phyloP scores from a whole-genome alignment of 2,888 invertebrate genomes.

The Apodemia mormo region DNA sequence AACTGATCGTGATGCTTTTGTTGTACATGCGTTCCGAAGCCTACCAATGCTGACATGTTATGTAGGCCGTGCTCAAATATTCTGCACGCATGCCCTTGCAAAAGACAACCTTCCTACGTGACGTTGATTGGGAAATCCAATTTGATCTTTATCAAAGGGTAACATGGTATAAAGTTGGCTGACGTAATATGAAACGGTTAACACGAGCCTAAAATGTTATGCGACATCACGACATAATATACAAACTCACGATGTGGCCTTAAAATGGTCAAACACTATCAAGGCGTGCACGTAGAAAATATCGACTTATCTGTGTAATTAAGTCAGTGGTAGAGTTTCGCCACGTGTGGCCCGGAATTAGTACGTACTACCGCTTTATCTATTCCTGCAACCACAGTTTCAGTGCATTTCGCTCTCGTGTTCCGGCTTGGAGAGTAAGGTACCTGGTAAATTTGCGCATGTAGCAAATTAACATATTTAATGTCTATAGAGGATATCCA shows the following conservation, averaged over 20 bases:
- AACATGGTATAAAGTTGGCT: conserved; percentile 6
- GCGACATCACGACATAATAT: conserved; percentile 22
- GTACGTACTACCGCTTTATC: too few relatives aligned
- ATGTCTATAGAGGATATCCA: too few relatives aligned
- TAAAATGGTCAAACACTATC: conserved; percentile 29
- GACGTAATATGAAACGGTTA: conserved; percentile 31
- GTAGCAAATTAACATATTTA: too few relatives aligned
- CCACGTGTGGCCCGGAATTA: too few relatives aligned
- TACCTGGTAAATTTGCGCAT: too few relatives aligned
- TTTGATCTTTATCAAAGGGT: conserved; percentile 18
- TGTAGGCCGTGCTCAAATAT: conserved; percentile 58
- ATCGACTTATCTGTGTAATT: not conserved
- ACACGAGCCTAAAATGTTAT: conserved; percentile 27
- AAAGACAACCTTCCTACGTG: conserved; percentile 56
- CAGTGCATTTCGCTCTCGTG: too few relatives aligned
- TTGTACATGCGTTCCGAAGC: conserved; percentile 4
- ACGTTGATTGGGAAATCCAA: conserved; percentile 36
- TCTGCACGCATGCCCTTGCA: conserved; percentile 60
- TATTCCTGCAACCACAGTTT: too few relatives aligned
- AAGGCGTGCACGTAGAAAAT: conserved; percentile 4
- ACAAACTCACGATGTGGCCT: conserved; percentile 29
- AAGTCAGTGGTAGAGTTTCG: too few relatives aligned
- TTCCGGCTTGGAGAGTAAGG: too few relatives aligned
- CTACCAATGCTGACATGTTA: conserved; percentile 55
- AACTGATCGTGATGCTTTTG: conserved; percentile 9